Evolutionary conservation across 92 coral and sea anemone genomes (phyloP).

Genomic region (Metridium senile): DNA sequence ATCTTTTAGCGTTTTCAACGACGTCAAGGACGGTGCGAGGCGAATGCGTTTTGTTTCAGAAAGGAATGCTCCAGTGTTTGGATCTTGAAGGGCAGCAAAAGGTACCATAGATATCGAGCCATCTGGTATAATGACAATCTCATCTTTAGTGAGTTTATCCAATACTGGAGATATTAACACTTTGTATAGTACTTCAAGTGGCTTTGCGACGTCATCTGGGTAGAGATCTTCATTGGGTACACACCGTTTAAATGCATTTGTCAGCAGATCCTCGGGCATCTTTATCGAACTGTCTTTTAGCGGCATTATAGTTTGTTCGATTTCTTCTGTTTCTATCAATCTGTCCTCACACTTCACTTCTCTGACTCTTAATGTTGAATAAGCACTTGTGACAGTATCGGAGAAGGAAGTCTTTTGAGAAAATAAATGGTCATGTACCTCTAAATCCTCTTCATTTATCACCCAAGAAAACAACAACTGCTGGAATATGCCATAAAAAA

Average conservation of each 20-base stretch:
- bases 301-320: not conserved
- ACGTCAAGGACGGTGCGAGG: slow-evolving; percentile 12
- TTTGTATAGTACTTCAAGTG: not conserved
- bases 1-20: slow-evolving; percentile 8
- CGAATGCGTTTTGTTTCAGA: slow-evolving; percentile 21
- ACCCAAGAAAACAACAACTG: not conserved
- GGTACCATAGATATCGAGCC: slow-evolving; percentile 22
- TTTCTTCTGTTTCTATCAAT: not conserved
- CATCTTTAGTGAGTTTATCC: slow-evolving; percentile 2
- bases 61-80: slow-evolving; percentile 15
- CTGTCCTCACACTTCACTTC: slow-evolving; percentile 4
- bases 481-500: not conserved
- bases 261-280: not conserved
- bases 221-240: not conserved
- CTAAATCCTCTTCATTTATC: not conserved
- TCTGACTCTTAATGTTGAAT: not conserved
- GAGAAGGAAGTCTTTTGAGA: not conserved
- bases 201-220: not conserved
- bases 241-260: not conserved
- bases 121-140: slow-evolving; percentile 25
- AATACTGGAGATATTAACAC: not conserved
- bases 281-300: not conserved
- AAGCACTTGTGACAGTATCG: not conserved
- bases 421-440: too few species aligned
- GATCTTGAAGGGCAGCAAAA: slow-evolving; percentile 23